These are phyloP conservation scores for Siphamia tubifer DNA, from an alignment of 2,113 vertebrate genomes.

Conservation along the genomic window DNA sequence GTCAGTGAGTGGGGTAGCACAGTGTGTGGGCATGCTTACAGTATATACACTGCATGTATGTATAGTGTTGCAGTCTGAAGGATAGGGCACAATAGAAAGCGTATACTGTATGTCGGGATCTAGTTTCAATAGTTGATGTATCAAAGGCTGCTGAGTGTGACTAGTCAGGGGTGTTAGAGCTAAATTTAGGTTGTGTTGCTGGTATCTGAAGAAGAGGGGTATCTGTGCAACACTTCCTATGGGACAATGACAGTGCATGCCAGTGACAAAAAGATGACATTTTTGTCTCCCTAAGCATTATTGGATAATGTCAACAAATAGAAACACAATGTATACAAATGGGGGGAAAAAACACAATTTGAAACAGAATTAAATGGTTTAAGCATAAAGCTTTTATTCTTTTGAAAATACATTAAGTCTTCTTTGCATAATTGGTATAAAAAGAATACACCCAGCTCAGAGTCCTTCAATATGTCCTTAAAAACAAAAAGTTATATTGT, in stretches of 20 bases:
- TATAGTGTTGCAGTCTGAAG: conserved; percentile 60
- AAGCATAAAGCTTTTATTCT: conserved; percentile 62
- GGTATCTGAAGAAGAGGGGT: conserved; percentile 8
- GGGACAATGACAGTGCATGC: conserved; percentile 1
- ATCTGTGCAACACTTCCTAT: neutral
- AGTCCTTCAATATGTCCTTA: conserved; percentile 43
- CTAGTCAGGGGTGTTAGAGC: conserved; percentile 25
- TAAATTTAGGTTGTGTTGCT: conserved; percentile 56
- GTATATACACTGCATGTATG: conserved; percentile 19
- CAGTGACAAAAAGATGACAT: too few species aligned
- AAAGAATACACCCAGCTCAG: conserved; percentile 16
- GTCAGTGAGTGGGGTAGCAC: neutral
- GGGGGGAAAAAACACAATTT: neutral
- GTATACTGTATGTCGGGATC: conserved; percentile 56
- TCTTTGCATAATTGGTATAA: conserved; percentile 8
- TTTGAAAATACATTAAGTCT: conserved; percentile 40
- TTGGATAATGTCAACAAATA: too few species aligned
- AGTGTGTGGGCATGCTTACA: neutral
- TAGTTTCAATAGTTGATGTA: conserved; percentile 54
- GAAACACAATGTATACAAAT: neutral
- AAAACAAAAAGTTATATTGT: conserved; percentile 3
- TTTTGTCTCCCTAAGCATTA: too few species aligned
- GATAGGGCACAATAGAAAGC: conserved; percentile 47
- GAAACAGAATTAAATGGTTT: neutral
- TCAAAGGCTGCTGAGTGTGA: conserved; percentile 39